A percentile compares a stretch with the other conserved stretches of the same genome.
Conservation (phyloP, 2,797 vertebrate species). For the Gymnodraco acuticeps region DNA sequence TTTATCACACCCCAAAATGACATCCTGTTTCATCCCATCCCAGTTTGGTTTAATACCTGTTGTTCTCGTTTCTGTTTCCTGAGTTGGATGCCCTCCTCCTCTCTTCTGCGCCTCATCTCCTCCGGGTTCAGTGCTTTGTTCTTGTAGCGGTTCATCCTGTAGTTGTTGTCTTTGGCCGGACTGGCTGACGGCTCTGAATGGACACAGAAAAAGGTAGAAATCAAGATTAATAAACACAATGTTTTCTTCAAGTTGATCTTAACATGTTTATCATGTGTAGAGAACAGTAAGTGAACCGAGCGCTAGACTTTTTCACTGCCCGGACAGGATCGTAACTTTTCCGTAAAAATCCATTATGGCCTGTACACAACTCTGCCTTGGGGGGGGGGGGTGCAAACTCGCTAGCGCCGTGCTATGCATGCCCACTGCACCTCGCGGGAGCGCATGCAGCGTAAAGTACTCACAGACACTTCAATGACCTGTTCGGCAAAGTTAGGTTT, state of each 20-base stretch:
- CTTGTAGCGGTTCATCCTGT: constrained; percentile 99
- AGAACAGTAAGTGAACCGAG: not conserved
- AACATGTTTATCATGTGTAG: not conserved
- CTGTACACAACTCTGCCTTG: too few relatives aligned
- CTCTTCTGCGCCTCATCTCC: constrained; percentile 96
- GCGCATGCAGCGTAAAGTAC: too few relatives aligned
- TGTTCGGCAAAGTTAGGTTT: too few relatives aligned
- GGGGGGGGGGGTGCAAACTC: too few relatives aligned
- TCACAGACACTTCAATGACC: too few relatives aligned
- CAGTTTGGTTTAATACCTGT: constrained; percentile 83
- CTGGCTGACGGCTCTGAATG: constrained; percentile 93
- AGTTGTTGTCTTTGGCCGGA: constrained; percentile 98
- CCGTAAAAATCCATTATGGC: too few relatives aligned
- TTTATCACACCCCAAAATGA: too few relatives aligned
- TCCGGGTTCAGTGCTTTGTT: constrained; percentile 98
- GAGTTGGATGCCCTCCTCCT: constrained; percentile 97
- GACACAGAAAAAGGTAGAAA: constrained; percentile 10
- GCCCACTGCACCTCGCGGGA: too few relatives aligned
- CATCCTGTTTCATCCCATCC: too few relatives aligned
- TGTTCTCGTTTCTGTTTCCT: constrained; percentile 99
- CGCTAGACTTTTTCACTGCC: not conserved
- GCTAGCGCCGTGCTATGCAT: too few relatives aligned
- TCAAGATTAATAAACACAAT: not conserved
- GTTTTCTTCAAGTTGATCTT: not conserved
- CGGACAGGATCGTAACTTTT: too few relatives aligned